Conservation (phyloP, 2,888 invertebrate genomes). For the Lathronympha strigana region DNA sequence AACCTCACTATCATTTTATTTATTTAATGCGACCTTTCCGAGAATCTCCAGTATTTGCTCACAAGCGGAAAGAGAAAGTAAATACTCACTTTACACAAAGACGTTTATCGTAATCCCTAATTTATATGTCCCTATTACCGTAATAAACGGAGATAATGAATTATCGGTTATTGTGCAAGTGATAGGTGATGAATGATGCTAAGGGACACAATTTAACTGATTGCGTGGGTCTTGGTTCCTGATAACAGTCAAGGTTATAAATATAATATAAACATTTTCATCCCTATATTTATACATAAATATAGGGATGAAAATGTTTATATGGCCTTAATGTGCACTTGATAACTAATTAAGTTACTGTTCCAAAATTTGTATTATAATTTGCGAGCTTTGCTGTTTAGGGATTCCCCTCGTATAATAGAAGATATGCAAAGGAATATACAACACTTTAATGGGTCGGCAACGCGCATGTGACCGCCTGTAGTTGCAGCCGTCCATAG, state of each 20-base stretch:
- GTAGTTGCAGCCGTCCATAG: no score
- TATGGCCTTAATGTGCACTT: no score
- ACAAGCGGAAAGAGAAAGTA: slow-evolving; percentile 20
- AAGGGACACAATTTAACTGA: background rate
- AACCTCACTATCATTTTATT: slow-evolving; percentile 24
- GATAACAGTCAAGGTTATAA: background rate
- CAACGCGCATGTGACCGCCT: no score
- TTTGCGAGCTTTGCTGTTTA: no score
- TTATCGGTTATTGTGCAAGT: slow-evolving; percentile 5
- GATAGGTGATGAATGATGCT: background rate
- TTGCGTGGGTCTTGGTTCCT: background rate
- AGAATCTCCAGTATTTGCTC: slow-evolving; percentile 25
- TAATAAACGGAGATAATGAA: slow-evolving; percentile 2
- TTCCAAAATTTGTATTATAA: no score
- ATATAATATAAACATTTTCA: background rate
- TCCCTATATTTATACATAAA: no score
- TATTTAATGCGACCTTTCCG: slow-evolving; percentile 30
- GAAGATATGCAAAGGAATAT: no score
- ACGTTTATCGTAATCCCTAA: slow-evolving; percentile 11
- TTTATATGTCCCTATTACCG: slow-evolving; percentile 8
- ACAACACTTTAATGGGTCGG: no score
- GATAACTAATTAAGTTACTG: no score
- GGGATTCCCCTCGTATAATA: no score
- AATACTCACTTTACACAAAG: slow-evolving; percentile 18
- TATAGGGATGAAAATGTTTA: no score